Conservation (phyloP, 1,140 invertebrate genomes). For the Aradophagus sp. region DNA sequence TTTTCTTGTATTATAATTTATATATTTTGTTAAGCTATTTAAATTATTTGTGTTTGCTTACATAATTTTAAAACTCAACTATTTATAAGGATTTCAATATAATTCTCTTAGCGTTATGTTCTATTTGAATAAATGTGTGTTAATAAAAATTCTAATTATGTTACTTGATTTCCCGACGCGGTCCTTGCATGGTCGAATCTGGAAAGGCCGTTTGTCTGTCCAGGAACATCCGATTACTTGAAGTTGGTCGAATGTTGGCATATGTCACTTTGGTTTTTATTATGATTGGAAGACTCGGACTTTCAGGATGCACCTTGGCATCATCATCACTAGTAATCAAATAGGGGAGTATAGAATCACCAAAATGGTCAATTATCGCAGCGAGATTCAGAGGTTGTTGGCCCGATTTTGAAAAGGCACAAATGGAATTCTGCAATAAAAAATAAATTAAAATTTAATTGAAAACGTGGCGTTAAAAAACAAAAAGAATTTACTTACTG, state of each 20-base stretch:
- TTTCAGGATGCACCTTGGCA: conserved; percentile 35
- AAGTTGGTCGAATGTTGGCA: conserved; percentile 59
- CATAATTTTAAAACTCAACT: no score
- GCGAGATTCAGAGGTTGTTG: conserved; percentile 61
- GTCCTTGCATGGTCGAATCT: conserved; percentile 67
- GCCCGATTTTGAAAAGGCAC: conserved; percentile 67
- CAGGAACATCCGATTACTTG: conserved; percentile 51
- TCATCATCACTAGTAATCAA: conserved; percentile 46
- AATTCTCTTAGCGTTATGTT: no score
- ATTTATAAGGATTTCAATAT: no score
- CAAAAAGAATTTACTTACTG: conserved; percentile 60
- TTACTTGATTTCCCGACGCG: conserved; percentile 71
- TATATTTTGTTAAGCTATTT: background rate
- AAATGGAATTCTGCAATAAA: conserved; percentile 64
- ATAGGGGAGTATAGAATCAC: conserved; percentile 71
- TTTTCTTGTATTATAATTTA: conserved; percentile 16
- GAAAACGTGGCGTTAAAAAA: conserved; percentile 3
- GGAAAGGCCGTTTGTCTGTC: conserved; percentile 69
- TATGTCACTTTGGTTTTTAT: conserved; percentile 72
- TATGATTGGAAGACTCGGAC: conserved; percentile 67
- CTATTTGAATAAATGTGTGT: conserved; percentile 3
- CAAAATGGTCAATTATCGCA: conserved; percentile 66
- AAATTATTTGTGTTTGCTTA: conserved; percentile 2
- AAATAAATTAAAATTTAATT: conserved; percentile 11
- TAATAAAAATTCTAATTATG: conserved; percentile 6